Base-by-base conservation (phyloP, 2,888 invertebrate species). In the Lasioglossum figueresi region DNA sequence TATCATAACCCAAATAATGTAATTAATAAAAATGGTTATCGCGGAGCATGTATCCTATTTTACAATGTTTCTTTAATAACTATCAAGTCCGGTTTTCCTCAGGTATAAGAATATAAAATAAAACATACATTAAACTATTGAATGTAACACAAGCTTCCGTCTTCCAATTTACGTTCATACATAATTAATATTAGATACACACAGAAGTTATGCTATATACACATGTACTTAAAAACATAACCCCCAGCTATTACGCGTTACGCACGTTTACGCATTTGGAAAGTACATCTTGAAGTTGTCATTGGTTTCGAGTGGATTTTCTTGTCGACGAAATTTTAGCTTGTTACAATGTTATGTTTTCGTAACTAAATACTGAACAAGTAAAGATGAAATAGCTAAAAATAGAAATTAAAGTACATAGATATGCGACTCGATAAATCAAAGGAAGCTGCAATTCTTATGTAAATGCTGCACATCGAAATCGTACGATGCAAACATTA, bases 1-100 rank as follows among this genome's bases (percentile, higher is more conserved):
- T 85, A 89, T 87, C 85, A 89, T 88, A 91, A 90, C 88, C 84
- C 84, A 80, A 80, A 80, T 83, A 79, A 68, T 63, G 75, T 66
- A 71, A 79, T 83, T 81, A 66, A 45, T 81, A 66, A 45, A 79
- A 83, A 81, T 84, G 95, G 98, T 98, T 75, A 56, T 79, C n/a
- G 14, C 70, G 43, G 19, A 43, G 68, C 73, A 14, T 52, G 45
- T 81, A 59, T 66, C 34, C 56, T n/a, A 14, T 56, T 4, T 71
- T 80, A 0, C n/a, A n/a, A 45, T 8, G 31, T 77, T 34, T 59
- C 31, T 45, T 56, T 37, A 56, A 78, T 34, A 40, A 80, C 34
- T 68, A 76, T 76, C 73, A 34, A 19, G n/a, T 76, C n/a, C 6
- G 56, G 19, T n/a, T 66, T 43, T 45, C 59, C 52, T 16, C 78